phyloP scores from a whole-genome alignment of 2,888 invertebrate genomes.

The Tromatobia lineatoria region DNA sequence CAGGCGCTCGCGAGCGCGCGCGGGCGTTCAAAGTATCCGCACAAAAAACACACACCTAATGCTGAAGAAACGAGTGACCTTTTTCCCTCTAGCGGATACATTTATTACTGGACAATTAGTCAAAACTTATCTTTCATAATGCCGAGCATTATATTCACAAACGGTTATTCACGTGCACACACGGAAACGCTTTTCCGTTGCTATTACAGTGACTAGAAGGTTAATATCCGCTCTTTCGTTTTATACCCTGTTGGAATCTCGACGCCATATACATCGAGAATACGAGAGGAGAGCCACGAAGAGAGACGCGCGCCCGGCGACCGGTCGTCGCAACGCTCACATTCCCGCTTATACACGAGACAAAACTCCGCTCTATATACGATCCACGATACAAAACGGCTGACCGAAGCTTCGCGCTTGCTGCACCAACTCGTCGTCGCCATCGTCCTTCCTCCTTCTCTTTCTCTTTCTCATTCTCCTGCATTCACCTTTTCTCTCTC shows the following conservation, averaged over 20 bases:
- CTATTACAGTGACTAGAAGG: not conserved
- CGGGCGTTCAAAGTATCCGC: not conserved
- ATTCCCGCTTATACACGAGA: constrained; percentile 37
- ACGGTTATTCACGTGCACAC: not conserved
- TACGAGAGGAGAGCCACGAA: constrained; percentile 9
- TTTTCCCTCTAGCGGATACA: not conserved
- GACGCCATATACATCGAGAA: not conserved
- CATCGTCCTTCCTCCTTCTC: constrained; percentile 21
- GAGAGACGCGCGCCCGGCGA: constrained; percentile 14
- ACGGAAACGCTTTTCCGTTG: not conserved
- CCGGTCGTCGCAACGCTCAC: constrained; percentile 22
- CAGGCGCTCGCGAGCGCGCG: not conserved
- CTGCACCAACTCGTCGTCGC: constrained; percentile 23
- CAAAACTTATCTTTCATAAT: not conserved
- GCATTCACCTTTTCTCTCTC: not conserved
- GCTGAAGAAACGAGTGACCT: not conserved
- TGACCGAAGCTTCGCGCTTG: constrained; percentile 28
- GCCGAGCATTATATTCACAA: not conserved
- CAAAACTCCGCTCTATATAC: constrained; percentile 41
- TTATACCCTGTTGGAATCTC: not conserved
- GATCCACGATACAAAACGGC: constrained; percentile 52
- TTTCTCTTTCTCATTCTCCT: not conserved
- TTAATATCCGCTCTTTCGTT: not conserved
- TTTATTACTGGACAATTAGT: not conserved
- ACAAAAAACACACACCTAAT: not conserved